Evolutionary conservation across 1,140 invertebrate species (phyloP), one percentile per base, ranked within the genome.

Genomic region (Daktulosphaira vitifoliae): DNA sequence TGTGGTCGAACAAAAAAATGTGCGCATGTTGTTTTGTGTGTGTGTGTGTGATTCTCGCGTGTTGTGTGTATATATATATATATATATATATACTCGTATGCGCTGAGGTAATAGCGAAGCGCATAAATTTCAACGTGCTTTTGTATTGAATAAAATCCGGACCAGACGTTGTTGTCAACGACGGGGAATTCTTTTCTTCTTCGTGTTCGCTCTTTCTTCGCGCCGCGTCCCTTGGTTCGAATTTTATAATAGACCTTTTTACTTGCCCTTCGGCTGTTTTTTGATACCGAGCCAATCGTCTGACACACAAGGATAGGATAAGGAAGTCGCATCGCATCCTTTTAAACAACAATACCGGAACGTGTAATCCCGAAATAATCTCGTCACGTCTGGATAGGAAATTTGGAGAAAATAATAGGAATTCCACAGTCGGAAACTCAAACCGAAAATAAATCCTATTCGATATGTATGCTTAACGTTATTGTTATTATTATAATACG

Each of bases 111-210:
- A 62, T 62, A 38, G 56, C 56, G 54, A 62, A 62, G 25, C 56
- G 42, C 56, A 62, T 62, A 62, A 62, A 62, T 62, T 62, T 62
- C 56, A 62, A 62, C 42, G n/a, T n/a, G 56, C 56, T 62, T 62
- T 62, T 62, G 56, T 59, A 39, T 48, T n/a, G 56, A 59, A 59
- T 62, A 62, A 62, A 48, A 62, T 62, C 56, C 42, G 42, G 56
- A 62, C 56, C 42, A 62, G 54, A 62, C 54, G 56, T 59, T 38
- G 39, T 56, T 20, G 38, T 16, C n/a, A 11, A 33, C 29, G 29
- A 11, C n/a, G 56, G 46, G 46, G 44, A 46, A 38, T 62, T 62
- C 29, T 62, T 39, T 62, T 42, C 13, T n/a, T 62, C 42, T 46
- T 42, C 26, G 16, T 20, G n/a, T 18, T 20, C 15, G n/a, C n/a